These are phyloP conservation scores for Lepidocolaptes lacrymiger DNA, from an alignment of 2,797 vertebrate genomes.

Conservation along the genomic window DNA sequence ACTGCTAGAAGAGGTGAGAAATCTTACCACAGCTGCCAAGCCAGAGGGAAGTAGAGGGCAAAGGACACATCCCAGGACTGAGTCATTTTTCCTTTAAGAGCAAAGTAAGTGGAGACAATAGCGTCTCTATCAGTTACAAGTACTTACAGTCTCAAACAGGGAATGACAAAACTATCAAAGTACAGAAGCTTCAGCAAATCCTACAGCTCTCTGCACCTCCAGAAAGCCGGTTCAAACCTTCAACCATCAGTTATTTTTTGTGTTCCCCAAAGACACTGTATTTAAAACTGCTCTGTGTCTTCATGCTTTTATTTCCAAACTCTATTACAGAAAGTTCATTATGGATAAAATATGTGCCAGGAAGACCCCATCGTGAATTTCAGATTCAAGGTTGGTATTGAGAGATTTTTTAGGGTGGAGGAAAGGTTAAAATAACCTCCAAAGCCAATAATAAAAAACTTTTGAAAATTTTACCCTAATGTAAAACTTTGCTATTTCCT, in stretches of 20 bases:
- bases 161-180: slow-evolving; percentile 19
- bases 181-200: background rate
- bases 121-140: background rate
- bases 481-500: background rate
- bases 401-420: background rate
- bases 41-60: background rate
- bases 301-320: background rate
- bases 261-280: background rate
- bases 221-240: background rate
- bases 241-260: background rate
- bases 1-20: background rate
- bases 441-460: background rate
- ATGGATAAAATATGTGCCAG: background rate
- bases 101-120: background rate
- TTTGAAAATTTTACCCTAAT: background rate
- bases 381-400: background rate
- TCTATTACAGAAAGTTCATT: background rate
- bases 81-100: background rate
- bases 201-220: background rate
- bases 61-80: background rate
- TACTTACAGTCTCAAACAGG: background rate
- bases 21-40: background rate
- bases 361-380: background rate
- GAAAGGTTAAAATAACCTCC: background rate
- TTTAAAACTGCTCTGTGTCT: background rate